Evolutionary conservation across 64 coral and sea anemone species (phyloP), one percentile per base, ranked within the genome.

Genomic region (Montipora cactus): DNA sequence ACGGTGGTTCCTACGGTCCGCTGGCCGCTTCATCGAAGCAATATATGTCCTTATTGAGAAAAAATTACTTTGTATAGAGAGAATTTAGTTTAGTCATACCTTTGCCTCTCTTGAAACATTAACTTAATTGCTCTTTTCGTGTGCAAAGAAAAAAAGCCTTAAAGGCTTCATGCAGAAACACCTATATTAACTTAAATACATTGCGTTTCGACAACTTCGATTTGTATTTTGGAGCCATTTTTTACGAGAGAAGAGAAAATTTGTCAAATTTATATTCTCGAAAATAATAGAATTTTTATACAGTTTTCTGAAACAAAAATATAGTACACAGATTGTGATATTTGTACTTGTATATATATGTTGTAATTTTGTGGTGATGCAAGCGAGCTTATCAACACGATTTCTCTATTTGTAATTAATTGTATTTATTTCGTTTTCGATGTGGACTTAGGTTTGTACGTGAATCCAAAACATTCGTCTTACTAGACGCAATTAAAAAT

Each of bases 41-140:
- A 75, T 93, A 93, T 37, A 93, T 93, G 92, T 93, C 92, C 22
- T 58, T 93, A 71, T 68, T 93, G 78, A 9, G 78, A 48, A 88
- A 93, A 28, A 93, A 93, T 67, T 93, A 93, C 50, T 93, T 93
- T 12, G 92, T 93, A 53, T 93, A 88, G 46, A 28, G 20, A 44
- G 66, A 66, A 50, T 0, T 22, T 13, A 14, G n/a, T 67, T 20
- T 49, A 62, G 5, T 14, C 28, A 8, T 47, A 22, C 62, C 67
- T 66, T 46, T 46, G 46, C 12, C 14, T 87, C 44, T 66, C 4
- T 18, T 47, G 3, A 3, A 37, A 37, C 15, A 46, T 83, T 61
- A 3, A 74, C 57, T 4, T 62, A 76, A 4, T 48, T 67, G 2
- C 8, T 0, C 11, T 53, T 67, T 79, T 78, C 6, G 44, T 90